Percentiles rank a stretch among this genome's conserved stretches.
Conservation (phyloP, 2,797 vertebrate species). For the Macroramphosus scolopax region DNA sequence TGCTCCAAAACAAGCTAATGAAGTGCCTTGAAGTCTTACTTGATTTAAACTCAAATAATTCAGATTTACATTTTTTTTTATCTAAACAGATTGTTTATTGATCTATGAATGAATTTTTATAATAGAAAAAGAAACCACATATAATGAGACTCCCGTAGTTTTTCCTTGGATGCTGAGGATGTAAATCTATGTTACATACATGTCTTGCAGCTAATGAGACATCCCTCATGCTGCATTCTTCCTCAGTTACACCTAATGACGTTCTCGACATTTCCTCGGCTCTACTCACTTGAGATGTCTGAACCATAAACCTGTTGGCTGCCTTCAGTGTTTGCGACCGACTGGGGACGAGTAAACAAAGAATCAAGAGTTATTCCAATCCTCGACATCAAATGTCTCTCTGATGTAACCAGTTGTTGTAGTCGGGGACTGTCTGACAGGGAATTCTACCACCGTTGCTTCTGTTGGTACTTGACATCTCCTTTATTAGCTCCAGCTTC, state of each 20-base stretch:
- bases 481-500: not conserved
- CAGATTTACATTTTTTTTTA: not conserved
- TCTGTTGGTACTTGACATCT: conserved; percentile 10
- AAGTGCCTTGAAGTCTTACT: conserved; percentile 1
- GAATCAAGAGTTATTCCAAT: conserved; percentile 18
- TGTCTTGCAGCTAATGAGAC: conserved; percentile 16
- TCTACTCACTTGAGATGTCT: no score
- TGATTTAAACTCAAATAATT: conserved; percentile 4
- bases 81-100: not conserved
- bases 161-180: not conserved
- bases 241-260: conserved; percentile 24
- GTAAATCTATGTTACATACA: conserved; percentile 1
- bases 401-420: conserved; percentile 19
- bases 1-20: conserved; percentile 7
- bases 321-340: conserved; percentile 10
- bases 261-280: conserved; percentile 14
- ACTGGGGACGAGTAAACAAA: conserved; percentile 6
- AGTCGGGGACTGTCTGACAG: conserved; percentile 1
- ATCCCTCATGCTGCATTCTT: conserved; percentile 3
- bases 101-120: no score
- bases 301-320: conserved; percentile 14
- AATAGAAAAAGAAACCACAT: not conserved
- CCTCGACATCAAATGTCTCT: conserved; percentile 19
- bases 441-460: conserved; percentile 5
- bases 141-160: not conserved